Evolutionary conservation across 1,140 invertebrate genomes (phyloP).

Genomic region (Elymnias hypermnestra): DNA sequence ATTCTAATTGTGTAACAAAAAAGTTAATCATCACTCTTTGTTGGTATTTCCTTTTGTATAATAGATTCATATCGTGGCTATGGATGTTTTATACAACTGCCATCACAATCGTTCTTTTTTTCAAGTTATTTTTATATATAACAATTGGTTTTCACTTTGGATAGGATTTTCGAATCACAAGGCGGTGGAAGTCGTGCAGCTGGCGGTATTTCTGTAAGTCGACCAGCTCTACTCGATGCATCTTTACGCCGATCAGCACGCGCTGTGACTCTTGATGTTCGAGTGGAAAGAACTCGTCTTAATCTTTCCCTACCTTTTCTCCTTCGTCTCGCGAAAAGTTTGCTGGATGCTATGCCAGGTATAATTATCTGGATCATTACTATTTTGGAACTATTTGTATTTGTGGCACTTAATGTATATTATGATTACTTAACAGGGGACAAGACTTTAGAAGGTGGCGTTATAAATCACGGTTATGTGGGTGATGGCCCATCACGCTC

Average conservation of each 20-base stretch:
- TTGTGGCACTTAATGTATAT: too few species aligned
- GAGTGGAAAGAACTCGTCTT: slow-evolving; percentile 84
- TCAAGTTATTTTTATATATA: background rate
- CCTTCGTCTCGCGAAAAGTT: slow-evolving; percentile 80
- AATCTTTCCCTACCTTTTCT: slow-evolving; percentile 85
- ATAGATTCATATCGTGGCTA: too few species aligned
- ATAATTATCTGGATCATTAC: too few species aligned
- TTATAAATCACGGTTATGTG: slow-evolving; percentile 83
- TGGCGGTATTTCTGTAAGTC: slow-evolving; percentile 69
- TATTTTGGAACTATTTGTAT: too few species aligned
- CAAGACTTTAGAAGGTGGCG: slow-evolving; percentile 77
- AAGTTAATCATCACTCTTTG: too few species aligned
- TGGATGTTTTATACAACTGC: too few species aligned
- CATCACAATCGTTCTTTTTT: too few species aligned
- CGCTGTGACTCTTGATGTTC: slow-evolving; percentile 80
- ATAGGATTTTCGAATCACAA: slow-evolving; percentile 83
- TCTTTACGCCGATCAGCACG: slow-evolving; percentile 75
- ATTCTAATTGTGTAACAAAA: too few species aligned
- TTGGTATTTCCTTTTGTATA: too few species aligned
- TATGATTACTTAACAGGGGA: slow-evolving; percentile 54
- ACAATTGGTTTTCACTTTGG: slow-evolving; percentile 23
- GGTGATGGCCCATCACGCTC: slow-evolving; percentile 57
- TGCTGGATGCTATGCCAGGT: slow-evolving; percentile 81
- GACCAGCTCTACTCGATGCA: slow-evolving; percentile 48
- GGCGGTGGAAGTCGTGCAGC: slow-evolving; percentile 76